phyloP scores from a whole-genome alignment of 64 coral and sea anemone species.

The Montipora sp. region DNA sequence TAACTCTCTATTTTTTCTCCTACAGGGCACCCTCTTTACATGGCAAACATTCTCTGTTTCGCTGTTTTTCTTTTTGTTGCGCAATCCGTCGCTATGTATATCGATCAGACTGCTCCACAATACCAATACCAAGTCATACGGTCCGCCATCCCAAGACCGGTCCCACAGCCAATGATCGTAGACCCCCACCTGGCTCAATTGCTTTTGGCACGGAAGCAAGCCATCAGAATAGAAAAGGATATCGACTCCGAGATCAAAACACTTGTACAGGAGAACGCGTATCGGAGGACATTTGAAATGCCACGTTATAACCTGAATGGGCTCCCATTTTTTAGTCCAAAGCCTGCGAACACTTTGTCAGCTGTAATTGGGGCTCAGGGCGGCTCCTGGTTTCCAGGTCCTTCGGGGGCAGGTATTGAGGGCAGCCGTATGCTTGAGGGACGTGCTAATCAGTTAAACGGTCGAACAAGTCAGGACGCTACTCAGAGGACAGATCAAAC shows the following conservation, averaged over 20 bases:
- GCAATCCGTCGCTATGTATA: neutral
- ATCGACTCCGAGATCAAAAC: conserved; percentile 20
- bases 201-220: conserved; percentile 19
- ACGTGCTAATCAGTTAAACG: neutral
- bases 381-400: conserved; percentile 31
- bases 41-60: neutral
- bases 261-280: neutral
- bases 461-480: conserved; percentile 3
- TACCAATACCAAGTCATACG: neutral
- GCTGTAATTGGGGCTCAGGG: conserved; percentile 23
- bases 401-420: conserved; percentile 22
- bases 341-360: neutral
- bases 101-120: neutral
- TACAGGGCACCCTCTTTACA: neutral
- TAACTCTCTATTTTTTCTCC: neutral
- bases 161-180: neutral
- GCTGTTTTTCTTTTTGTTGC: neutral
- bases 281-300: conserved; percentile 18
- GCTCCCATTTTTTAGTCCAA: conserved; percentile 4
- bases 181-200: conserved; percentile 5
- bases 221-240: conserved; percentile 24
- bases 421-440: conserved; percentile 38
- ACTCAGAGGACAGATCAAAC: neutral
- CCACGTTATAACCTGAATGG: neutral
- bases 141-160: neutral